These are phyloP conservation scores for Cichladusa arquata DNA, from an alignment of 2,113 vertebrate species.

Conservation along the genomic window DNA sequence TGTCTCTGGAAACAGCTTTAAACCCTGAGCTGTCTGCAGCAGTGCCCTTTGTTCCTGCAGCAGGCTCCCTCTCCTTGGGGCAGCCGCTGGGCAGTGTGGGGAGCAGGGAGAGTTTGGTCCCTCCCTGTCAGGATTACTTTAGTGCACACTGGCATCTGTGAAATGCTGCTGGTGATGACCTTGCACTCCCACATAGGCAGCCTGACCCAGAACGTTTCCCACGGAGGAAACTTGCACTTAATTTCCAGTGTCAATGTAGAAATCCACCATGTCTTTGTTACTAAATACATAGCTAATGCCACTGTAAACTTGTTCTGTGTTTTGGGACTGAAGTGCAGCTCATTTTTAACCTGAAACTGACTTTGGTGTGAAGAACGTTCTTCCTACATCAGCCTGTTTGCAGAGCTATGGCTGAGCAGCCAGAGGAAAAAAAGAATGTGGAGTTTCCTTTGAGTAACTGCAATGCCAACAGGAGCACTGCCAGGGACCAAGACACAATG, in stretches of 20 bases:
- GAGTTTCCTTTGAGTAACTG: background rate
- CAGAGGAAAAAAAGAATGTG: background rate
- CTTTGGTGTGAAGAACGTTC: background rate
- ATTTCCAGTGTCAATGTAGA: background rate
- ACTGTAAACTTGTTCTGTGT: background rate
- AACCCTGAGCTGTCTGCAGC: background rate
- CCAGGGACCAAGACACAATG: background rate
- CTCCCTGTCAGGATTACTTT: background rate
- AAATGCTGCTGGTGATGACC: background rate
- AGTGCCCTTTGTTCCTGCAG: background rate
- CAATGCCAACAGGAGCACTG: background rate
- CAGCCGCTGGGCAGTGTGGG: background rate
- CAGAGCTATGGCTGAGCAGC: background rate
- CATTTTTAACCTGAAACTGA: background rate
- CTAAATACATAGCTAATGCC: background rate
- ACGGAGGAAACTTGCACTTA: background rate
- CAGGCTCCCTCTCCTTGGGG: background rate
- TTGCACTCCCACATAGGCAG: background rate
- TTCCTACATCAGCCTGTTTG: background rate
- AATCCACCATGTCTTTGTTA: background rate
- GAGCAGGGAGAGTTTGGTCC: background rate
- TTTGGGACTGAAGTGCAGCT: background rate
- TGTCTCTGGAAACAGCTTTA: background rate
- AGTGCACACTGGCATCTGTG: background rate
- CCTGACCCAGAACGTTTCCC: background rate